Conservation (phyloP, 2,888 invertebrate species). For the Calameuta filiformis region DNA sequence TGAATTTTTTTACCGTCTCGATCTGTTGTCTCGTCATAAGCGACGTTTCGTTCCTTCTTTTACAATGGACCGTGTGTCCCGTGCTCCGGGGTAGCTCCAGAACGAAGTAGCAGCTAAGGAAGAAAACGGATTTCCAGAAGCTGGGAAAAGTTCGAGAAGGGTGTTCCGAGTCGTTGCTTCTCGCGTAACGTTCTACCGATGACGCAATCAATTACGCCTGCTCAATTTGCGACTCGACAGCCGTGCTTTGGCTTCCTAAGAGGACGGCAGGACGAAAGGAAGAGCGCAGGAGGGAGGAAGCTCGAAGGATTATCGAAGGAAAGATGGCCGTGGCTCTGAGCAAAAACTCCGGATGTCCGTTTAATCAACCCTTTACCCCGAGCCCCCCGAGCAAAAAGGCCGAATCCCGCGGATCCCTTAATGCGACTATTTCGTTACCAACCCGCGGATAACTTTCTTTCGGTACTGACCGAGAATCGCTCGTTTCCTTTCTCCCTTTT, state of each 20-base stretch:
- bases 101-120: background rate
- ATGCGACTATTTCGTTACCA: background rate
- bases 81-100: background rate
- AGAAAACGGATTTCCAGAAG: background rate
- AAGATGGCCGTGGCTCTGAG: background rate
- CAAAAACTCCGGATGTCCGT: background rate
- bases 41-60: background rate
- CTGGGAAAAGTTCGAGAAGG: background rate
- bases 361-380: background rate
- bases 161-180: constrained; percentile 17
- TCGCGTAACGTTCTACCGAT: constrained; percentile 11
- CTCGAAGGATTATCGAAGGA: background rate
- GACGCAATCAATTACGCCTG: constrained; percentile 20
- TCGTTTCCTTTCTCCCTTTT: background rate
- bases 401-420: background rate
- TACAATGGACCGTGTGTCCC: background rate
- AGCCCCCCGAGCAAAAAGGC: background rate
- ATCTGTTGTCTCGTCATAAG: background rate
- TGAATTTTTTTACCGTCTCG: background rate
- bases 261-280: background rate
- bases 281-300: background rate
- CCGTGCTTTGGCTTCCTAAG: constrained; percentile 15
- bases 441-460: background rate
- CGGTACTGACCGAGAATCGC: background rate
- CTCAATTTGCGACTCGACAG: constrained; percentile 20